Evolutionary conservation across 53 echinoderm and acorn worm genomes (phyloP), one percentile per base, ranked within the genome.

Genomic region (Henricia sp.): DNA sequence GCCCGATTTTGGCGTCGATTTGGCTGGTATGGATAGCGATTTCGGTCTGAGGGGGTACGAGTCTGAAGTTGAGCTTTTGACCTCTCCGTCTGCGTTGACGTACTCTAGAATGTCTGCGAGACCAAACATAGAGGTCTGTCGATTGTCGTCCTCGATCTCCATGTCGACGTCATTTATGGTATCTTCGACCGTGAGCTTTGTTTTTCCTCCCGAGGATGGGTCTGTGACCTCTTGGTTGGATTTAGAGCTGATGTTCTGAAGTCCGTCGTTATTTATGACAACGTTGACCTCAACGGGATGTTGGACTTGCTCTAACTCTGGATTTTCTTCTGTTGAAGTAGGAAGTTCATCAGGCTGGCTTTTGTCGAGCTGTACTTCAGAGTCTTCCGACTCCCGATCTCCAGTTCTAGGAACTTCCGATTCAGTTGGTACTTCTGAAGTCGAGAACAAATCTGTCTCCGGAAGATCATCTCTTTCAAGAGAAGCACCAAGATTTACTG

Each of bases 51-150:
- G 12, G 6, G 50, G 30, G 55, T 55, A 24, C 9, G 70, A 46
- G 21, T 70, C 80, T 19, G 65, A 17, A 17, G 80, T 17, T 10
- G 63, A 63, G 48, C 64, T 50, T 64, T 80, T 64, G 6, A 80
- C 80, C 19, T 80, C 46, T 27, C 80, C 80, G 32, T 80, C 80
- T 6, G 48, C 27, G n/a, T 80, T 62, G 36, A 80, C 80, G 48
- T 63, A 80, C 33, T 80, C 80, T 21, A 80, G 63, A 50, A 80
- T 80, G 44, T 80, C 80, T 2, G 80, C 80, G 0, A 80, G 80
- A 16, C 80, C 80, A 64, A 50, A 80, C 48, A 80, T 19, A 32
- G 80, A 62, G n/a, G 80, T 63, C 48, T 60, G 29, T 3, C 48
- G 62, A 33, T 62, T 63, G 23, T 80, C 64, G 12, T 30, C 21